phyloP scores from a whole-genome alignment of 1,140 invertebrate genomes.

The Cherax quadricarinatus region DNA sequence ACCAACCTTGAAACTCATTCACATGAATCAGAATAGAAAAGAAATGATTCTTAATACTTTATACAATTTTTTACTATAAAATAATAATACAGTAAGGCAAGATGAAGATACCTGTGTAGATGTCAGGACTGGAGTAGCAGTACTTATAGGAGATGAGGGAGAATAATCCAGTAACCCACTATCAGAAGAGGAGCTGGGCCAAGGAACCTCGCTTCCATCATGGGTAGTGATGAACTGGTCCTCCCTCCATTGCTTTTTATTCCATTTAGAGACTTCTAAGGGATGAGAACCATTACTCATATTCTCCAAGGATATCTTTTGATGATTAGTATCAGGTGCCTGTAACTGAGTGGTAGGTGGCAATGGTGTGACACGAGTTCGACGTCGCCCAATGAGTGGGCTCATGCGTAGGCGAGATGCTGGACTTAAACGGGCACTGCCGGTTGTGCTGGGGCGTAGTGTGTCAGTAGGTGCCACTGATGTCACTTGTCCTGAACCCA shows the following conservation, averaged over 20 bases:
- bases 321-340: neutral
- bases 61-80: too few relatives aligned
- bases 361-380: conserved; percentile 46
- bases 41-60: too few relatives aligned
- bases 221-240: neutral
- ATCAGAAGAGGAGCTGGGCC: neutral
- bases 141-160: neutral
- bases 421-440: neutral
- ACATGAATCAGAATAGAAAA: too few relatives aligned
- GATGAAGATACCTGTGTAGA: neutral
- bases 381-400: conserved; percentile 46
- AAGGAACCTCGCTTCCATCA: neutral
- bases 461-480: neutral
- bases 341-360: conserved; percentile 6
- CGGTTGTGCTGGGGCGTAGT: neutral
- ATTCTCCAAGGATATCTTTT: neutral
- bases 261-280: neutral
- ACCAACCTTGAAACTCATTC: too few relatives aligned
- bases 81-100: too few relatives aligned
- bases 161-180: neutral
- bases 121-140: neutral
- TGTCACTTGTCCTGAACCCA: conserved; percentile 21
- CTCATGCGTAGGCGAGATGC: conserved; percentile 42
- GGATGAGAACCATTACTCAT: neutral
- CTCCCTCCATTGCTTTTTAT: neutral